A percentile compares a stretch with the other conserved stretches of the same genome.
These are phyloP conservation scores for Calameuta filiformis DNA, from an alignment of 2,888 invertebrate species.

Conservation along the genomic window DNA sequence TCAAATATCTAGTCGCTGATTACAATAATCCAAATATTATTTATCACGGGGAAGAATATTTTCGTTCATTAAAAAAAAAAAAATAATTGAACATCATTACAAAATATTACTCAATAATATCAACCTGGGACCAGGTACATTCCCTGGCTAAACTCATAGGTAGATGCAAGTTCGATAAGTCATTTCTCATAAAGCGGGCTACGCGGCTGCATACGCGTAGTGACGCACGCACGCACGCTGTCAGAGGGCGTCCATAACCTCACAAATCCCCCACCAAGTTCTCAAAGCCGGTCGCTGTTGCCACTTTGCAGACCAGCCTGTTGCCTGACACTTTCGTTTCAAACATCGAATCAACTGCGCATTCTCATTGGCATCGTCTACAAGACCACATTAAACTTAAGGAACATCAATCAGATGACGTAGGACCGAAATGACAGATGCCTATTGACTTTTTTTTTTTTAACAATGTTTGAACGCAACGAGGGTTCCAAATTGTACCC, in stretches of 20 bases:
- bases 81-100: not conserved
- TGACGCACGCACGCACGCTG: slow-evolving; percentile 36
- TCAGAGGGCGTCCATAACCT: slow-evolving; percentile 41
- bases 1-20: not conserved
- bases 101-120: not conserved
- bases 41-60: not conserved
- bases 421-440: not conserved
- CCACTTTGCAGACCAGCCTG: slow-evolving; percentile 6
- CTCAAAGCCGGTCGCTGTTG: slow-evolving; percentile 1
- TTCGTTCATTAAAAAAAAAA: not conserved
- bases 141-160: not conserved
- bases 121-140: not conserved
- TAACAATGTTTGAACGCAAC: not conserved
- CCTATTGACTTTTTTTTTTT: not conserved
- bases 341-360: not conserved
- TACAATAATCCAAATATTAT: not conserved
- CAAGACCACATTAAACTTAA: not conserved
- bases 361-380: not conserved
- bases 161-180: not conserved
- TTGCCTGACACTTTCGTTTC: slow-evolving; percentile 2
- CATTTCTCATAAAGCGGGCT: not conserved
- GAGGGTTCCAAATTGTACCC: not conserved
- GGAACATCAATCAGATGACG: not conserved
- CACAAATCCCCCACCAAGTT: slow-evolving; percentile 12
- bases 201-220: slow-evolving; percentile 21